Evolutionary conservation across 2,797 vertebrate species (phyloP), one percentile per base, ranked within the genome.

Genomic region (Morus bassanus): DNA sequence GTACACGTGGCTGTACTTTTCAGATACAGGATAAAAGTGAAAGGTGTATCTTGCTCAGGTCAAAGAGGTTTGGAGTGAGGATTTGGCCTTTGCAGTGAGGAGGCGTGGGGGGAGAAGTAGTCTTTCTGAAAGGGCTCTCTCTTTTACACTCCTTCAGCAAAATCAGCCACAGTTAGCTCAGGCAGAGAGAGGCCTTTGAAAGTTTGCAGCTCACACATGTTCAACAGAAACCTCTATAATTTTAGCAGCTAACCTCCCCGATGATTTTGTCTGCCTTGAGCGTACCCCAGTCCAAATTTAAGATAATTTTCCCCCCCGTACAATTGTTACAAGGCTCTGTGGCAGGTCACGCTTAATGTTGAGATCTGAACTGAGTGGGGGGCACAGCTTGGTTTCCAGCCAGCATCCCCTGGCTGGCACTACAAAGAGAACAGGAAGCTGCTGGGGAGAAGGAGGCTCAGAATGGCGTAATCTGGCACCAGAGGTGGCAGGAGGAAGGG

Each of bases 101-200:
- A 86, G 65, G 48, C 22, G 33, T 6, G 11, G 10, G 31, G 43
- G 53, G 33, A 67, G 37, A 91, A 75, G 41, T 22, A 59, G 35
- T 61, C 67, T 76, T 91, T 73, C 63, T 89, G 88, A 85, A 95
- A 89, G 83, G 53, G 51, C 67, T 84, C 63, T 88, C 81, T 95
- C 59, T 93, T 88, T 35, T 27, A 57, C 35, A 2, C 22, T 88
- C 43, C 57, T 85, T 65, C 43, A 69, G 60, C 68, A 89, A 67
- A 82, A 1, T 4, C 48, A 76, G 73, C 39, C 31, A 13, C 65
- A 45, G 39, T 28, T 65, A 1, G 0, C 39, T 56, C 46, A 37
- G 88, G 73, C 73, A 85, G 59, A 93, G 67, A 23, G 60, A 77
- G 45, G 70, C 65, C 53, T 80, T 81, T 86, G 30, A 57, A 77